Evolutionary conservation across 2,113 vertebrate species (phyloP).

Genomic region (Pipa parva): DNA sequence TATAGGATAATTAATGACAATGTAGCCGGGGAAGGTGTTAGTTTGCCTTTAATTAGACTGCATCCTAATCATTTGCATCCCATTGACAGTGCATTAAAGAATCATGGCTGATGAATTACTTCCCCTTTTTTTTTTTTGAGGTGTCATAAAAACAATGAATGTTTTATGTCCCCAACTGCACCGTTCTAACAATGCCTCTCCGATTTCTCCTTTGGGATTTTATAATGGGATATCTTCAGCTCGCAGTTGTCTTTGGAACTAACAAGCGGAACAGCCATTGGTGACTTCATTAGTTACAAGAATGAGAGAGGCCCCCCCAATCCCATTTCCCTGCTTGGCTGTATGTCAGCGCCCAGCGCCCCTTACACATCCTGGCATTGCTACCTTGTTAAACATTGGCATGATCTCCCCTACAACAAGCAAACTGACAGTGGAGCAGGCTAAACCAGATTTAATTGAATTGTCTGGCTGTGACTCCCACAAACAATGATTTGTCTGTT

Average conservation of each 20-base stretch:
- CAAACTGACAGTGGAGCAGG: slow-evolving; percentile 34
- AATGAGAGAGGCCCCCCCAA: slow-evolving; percentile 11
- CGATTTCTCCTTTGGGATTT: slow-evolving; percentile 37
- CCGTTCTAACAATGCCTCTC: slow-evolving; percentile 18
- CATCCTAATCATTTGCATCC: background rate
- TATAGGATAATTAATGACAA: no score
- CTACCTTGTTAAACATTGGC: slow-evolving; percentile 37
- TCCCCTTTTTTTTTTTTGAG: slow-evolving; percentile 5
- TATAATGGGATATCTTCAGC: slow-evolving; percentile 36
- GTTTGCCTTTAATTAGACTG: slow-evolving; percentile 20
- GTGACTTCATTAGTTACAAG: slow-evolving; percentile 39
- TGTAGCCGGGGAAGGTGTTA: no score
- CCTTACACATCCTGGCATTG: slow-evolving; percentile 37
- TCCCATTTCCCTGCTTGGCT: background rate
- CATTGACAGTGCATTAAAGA: no score
- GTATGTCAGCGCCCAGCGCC: background rate
- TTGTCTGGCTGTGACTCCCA: slow-evolving; percentile 47
- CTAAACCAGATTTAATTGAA: slow-evolving; percentile 51
- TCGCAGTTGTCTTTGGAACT: slow-evolving; percentile 40
- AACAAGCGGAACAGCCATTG: slow-evolving; percentile 31
- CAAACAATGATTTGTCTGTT: slow-evolving; percentile 57
- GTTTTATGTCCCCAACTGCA: background rate
- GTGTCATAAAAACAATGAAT: background rate
- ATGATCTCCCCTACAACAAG: slow-evolving; percentile 32
- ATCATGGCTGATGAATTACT: slow-evolving; percentile 1